Evolutionary conservation across 2,113 vertebrate species (phyloP).

Genomic region (Hydrolagus affinis): DNA sequence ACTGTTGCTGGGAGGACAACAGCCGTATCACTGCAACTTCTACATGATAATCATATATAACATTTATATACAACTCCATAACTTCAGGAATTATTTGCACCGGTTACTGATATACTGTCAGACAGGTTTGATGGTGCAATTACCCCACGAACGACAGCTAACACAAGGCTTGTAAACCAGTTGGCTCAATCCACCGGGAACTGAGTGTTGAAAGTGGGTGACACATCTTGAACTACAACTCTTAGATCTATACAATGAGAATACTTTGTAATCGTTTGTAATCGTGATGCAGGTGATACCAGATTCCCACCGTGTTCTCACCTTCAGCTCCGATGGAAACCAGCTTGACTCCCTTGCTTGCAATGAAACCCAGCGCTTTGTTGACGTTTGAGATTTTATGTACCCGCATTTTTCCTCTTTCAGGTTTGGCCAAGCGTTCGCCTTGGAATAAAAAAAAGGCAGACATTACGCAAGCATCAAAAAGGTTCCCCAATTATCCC

Average conservation of each 20-base stretch:
- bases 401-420: conserved; percentile 94
- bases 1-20: neutral
- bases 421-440: conserved; percentile 92
- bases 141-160: too few species aligned
- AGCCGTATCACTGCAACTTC: neutral
- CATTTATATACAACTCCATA: neutral
- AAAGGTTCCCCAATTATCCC: neutral
- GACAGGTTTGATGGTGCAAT: too few species aligned
- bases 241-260: too few species aligned
- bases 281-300: too few species aligned
- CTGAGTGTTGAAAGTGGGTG: too few species aligned
- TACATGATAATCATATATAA: neutral
- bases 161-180: too few species aligned
- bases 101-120: too few species aligned
- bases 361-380: conserved; percentile 91
- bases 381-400: conserved; percentile 99
- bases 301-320: conserved; percentile 44
- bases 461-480: neutral
- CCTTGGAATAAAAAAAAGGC: conserved; percentile 51
- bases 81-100: neutral
- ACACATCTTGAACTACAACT: too few species aligned
- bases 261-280: too few species aligned
- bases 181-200: too few species aligned
- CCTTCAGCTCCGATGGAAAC: conserved; percentile 96
- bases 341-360: conserved; percentile 94